A percentile compares a stretch with the other conserved stretches of the same genome.
Evolutionary conservation across 2,797 vertebrate genomes (phyloP).

Genomic region (Artibeus jamaicensis): DNA sequence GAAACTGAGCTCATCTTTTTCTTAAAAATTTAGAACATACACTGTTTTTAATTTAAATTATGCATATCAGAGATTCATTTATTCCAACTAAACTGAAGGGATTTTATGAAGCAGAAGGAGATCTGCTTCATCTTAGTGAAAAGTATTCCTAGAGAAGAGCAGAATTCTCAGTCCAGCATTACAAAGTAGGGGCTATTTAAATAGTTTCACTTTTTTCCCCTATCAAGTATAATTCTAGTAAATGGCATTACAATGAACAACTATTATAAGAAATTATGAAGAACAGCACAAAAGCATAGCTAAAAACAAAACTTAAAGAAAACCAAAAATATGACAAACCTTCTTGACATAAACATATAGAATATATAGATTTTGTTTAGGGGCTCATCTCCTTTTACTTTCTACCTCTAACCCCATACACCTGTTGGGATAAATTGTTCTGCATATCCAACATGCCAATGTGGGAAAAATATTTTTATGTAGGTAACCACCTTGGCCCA

Average conservation of each 20-base stretch:
- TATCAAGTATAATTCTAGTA: not conserved
- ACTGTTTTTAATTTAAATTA: slow-evolving; percentile 31
- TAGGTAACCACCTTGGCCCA: too few species aligned
- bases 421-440: not conserved
- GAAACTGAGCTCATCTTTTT: not conserved
- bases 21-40: not conserved
- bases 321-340: not conserved
- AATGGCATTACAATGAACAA: not conserved
- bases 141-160: not conserved
- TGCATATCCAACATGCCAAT: not conserved
- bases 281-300: not conserved
- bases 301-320: not conserved
- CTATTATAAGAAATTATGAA: not conserved
- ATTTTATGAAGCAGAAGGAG: not conserved
- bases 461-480: not conserved
- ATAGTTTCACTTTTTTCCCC: not conserved
- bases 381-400: not conserved
- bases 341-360: not conserved
- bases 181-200: not conserved
- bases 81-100: not conserved
- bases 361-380: not conserved
- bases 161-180: not conserved
- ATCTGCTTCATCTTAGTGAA: not conserved
- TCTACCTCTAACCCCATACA: fast-evolving
- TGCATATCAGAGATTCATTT: slow-evolving; percentile 42